A percentile compares a stretch with the other conserved stretches of the same genome.
These are phyloP conservation scores for Erythrolamprus reginae DNA, from an alignment of 2,113 vertebrate genomes.

Conservation along the genomic window DNA sequence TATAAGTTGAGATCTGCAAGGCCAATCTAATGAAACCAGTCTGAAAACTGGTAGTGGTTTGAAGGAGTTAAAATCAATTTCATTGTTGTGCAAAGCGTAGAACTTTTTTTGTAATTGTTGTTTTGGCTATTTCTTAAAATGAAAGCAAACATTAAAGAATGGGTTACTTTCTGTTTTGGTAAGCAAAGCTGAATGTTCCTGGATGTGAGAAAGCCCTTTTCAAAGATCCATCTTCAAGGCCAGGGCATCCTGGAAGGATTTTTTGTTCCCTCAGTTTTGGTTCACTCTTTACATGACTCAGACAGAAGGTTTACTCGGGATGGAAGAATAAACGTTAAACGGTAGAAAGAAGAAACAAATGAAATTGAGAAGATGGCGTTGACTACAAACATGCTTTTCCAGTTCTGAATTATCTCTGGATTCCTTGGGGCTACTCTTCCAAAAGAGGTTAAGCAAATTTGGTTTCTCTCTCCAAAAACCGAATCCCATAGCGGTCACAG, in stretches of 20 bases:
- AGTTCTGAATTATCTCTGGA: too few relatives aligned
- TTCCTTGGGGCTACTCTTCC: too few relatives aligned
- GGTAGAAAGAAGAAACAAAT: background rate
- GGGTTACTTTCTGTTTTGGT: background rate
- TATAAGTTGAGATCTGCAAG: background rate
- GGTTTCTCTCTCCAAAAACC: too few relatives aligned
- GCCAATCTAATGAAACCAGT: background rate
- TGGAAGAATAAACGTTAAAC: background rate
- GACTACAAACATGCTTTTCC: background rate
- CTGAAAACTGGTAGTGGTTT: background rate
- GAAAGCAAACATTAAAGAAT: background rate
- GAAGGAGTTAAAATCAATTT: background rate
- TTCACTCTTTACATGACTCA: background rate
- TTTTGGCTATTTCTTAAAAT: background rate
- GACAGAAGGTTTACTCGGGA: background rate
- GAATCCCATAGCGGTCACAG: too few relatives aligned
- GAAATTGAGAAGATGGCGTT: background rate
- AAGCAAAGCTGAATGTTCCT: background rate
- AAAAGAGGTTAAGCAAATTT: too few relatives aligned
- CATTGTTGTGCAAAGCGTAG: background rate
- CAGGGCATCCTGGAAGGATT: background rate
- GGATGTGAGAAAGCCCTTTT: background rate
- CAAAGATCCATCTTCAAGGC: background rate
- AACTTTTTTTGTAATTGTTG: background rate
- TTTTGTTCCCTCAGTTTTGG: background rate